Evolutionary conservation across 2,797 vertebrate species (phyloP).

Genomic region (Catamblyrhynchus diadema): DNA sequence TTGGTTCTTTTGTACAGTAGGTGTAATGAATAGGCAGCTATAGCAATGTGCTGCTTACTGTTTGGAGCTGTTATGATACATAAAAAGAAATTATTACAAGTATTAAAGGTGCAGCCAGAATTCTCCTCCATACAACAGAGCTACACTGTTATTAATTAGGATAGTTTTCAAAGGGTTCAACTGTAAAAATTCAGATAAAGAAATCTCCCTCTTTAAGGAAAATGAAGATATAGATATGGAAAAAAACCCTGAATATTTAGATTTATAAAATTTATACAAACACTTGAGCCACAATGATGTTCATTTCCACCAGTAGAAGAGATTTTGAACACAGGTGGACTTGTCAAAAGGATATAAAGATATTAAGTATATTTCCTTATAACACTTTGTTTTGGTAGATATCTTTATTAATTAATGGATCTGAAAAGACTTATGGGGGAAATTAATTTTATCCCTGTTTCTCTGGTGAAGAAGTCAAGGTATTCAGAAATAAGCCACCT

Average conservation of each 20-base stretch:
- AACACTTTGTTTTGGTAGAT: not conserved
- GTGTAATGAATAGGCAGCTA: conserved; percentile 54
- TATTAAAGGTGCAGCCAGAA: not conserved
- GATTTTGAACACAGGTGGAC: not conserved
- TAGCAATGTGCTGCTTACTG: conserved; percentile 35
- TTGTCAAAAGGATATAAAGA: not conserved
- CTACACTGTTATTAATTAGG: not conserved
- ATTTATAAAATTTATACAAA: not conserved
- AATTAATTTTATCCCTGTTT: not conserved
- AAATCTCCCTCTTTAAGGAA: not conserved
- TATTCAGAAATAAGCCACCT: not conserved
- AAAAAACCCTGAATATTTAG: not conserved
- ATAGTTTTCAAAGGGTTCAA: not conserved
- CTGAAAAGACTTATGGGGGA: not conserved
- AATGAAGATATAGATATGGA: not conserved
- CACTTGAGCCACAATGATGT: not conserved
- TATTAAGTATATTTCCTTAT: not conserved
- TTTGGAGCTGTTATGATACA: not conserved
- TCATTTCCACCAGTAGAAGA: not conserved
- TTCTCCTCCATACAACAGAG: not conserved
- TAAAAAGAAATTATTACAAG: not conserved
- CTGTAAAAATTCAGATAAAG: not conserved
- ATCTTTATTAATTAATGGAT: not conserved
- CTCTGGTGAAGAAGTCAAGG: not conserved
- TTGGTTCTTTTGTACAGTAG: conserved; percentile 41